Base-by-base conservation (phyloP, 2,113 vertebrate species). In the Thalassarche chlororhynchos region DNA sequence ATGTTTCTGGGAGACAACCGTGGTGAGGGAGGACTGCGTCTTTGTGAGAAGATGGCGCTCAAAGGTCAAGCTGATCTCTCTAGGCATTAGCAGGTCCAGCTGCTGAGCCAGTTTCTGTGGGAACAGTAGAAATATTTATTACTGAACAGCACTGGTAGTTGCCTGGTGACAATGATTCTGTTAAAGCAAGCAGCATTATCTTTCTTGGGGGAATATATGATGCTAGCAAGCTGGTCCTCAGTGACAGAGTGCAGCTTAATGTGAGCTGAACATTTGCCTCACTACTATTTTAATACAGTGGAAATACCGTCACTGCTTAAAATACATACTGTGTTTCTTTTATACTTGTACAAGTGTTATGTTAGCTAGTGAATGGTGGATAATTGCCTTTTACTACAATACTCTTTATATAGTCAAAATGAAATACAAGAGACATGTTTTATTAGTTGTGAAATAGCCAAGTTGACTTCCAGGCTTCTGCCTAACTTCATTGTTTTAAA, bases 401-500 rank as follows among this genome's bases (percentile, higher is more conserved):
- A 60, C 51, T 86, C 90, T 95, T 94, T 95, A 58, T 76, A 82
- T 24, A 97, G 92, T 97, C 93, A 93, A 80, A 93, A 66, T 95
- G 92, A 93, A 97, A 97, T 92, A 97, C 93, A 94, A 85, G 96
- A 98, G 80, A 96, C n/a, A 44, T 94, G 75, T 97, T 98, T 97
- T 97, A 98, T 97, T 97, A 96, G 80, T 95, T 95, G 85, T 97
- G 90, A 96, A 97, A 96, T 94, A 95, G 81, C 83, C 85, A 92
- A 93, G 54, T 71, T 97, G 95, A 96, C 88, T 93, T 97, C 72
- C 91, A 96, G 97, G 71, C 79, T 97, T 96, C 82, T 96, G 71
- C 72, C 93, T 92, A 96, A 96, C 86, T 98, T 97, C 95, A 81
- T 91, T 95, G 83, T 94, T 98, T 98, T 97, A 96, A 91, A 96